Evolutionary conservation across 2,797 vertebrate species (phyloP), one percentile per base, ranked within the genome.

Genomic region (Pelobates cultripes): DNA sequence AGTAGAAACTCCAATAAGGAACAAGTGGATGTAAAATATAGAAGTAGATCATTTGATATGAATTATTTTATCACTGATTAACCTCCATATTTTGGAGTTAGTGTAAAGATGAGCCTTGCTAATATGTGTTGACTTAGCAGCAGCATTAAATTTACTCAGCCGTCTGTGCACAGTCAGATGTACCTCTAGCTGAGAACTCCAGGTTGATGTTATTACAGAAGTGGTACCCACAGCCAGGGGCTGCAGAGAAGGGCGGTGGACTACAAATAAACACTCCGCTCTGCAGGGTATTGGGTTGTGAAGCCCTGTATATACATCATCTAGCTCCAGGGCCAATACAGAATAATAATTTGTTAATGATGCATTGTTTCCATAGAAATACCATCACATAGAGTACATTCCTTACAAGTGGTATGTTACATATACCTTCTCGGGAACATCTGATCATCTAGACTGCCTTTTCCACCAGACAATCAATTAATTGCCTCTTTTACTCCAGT

Each of bases 341-440:
- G 60, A 79, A 73, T 73, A 79, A 73, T 70, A 73, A 57, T 13
- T 41, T 55, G 63, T 14, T 69, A 73, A 15, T 60, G 17, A 74
- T 61, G 51, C 71, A 80, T 60, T 80, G 61, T 74, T 74, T 80
- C 71, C 78, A 73, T 14, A 68, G 61, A 80, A 40, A 53, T 3
- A 64, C n/a, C 61, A 64, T 68, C 28, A 68, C 66, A 43, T 4
- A 7, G 2, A 9, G 0, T 43, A 9, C 69, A 78, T 47, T 67
- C 10, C 5, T 44, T 13, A 69, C 17, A 55, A 41, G 66, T 68
- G 13, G 13, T 6, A 53, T 13, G 64, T 66, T 51, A 51, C 7
- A 14, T 17, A 73, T 68, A 43, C 57, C 47, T 67, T 72, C 71
- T 43, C 17, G 13, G 17, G 40, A 67, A 68, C 41, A 13, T 6